Evolutionary conservation across 2,797 vertebrate species (phyloP).

Genomic region (Xenentodon cancila): DNA sequence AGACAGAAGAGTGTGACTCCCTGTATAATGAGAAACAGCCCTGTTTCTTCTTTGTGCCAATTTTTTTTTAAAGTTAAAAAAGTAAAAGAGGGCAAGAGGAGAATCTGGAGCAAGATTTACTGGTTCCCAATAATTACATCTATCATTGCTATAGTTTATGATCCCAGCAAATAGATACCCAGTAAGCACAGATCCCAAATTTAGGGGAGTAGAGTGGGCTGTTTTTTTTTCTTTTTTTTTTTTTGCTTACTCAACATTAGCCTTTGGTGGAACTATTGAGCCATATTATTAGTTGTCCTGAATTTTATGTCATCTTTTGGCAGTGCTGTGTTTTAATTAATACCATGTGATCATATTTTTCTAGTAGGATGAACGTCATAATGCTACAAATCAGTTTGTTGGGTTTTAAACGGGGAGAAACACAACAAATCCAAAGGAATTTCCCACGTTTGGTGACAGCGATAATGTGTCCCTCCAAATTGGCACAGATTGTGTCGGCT

Average conservation of each 20-base stretch:
- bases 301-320: neutral
- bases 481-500: no score
- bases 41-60: conserved; percentile 52
- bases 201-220: neutral
- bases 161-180: neutral
- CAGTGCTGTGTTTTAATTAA: neutral
- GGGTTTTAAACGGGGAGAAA: no score
- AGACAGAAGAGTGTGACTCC: conserved; percentile 59
- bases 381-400: no score
- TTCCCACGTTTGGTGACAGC: neutral
- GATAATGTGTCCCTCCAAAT: neutral
- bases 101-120: conserved; percentile 57
- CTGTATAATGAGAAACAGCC: conserved; percentile 77
- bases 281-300: neutral
- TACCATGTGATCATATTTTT: conserved; percentile 5
- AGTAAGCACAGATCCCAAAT: neutral
- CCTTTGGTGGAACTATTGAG: neutral
- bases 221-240: neutral
- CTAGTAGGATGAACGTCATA: neutral
- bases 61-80: conserved; percentile 1
- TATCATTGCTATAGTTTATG: conserved; percentile 1
- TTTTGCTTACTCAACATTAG: neutral
- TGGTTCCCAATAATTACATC: conserved; percentile 14
- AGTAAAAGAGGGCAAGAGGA: conserved; percentile 22
- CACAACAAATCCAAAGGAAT: neutral